Conservation (phyloP, 2,888 invertebrate species). For the Cheilosia vulpina region DNA sequence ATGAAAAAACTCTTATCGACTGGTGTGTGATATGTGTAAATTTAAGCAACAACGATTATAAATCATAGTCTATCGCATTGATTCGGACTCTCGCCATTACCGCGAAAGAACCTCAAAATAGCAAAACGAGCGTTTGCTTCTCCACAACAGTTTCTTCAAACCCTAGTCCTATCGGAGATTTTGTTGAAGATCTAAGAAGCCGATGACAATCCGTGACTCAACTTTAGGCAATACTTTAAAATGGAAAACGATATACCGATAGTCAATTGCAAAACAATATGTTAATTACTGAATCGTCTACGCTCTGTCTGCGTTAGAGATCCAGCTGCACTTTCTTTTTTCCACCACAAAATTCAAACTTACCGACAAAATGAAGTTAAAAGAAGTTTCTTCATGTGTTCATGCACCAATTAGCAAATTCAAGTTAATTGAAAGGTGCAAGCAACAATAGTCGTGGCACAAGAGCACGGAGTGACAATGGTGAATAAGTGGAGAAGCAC, state of each 20-base stretch:
- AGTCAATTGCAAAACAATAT: conserved; percentile 30
- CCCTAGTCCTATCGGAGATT: too few relatives aligned
- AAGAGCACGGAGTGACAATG: conserved; percentile 42
- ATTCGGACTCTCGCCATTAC: conserved; percentile 14
- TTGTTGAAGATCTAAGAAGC: too few relatives aligned
- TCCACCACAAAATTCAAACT: conserved; percentile 31
- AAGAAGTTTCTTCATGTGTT: conserved; percentile 72
- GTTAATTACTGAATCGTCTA: conserved; percentile 40
- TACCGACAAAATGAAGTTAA: conserved; percentile 19
- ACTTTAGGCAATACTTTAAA: too few relatives aligned
- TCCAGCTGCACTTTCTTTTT: conserved; percentile 55
- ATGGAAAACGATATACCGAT: neutral
- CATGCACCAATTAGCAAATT: conserved; percentile 75
- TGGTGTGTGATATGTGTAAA: conserved; percentile 29
- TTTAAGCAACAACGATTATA: conserved; percentile 8
- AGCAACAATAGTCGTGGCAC: conserved; percentile 74
- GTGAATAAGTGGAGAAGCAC: conserved; percentile 41
- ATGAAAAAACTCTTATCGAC: conserved; percentile 38
- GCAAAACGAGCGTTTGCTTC: too few relatives aligned
- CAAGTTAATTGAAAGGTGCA: conserved; percentile 75
- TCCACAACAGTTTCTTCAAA: too few relatives aligned
- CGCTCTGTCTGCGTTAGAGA: conserved; percentile 24
- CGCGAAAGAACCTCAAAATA: too few relatives aligned
- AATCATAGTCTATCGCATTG: conserved; percentile 21
- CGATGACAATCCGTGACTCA: too few relatives aligned